Evolutionary conservation across 2,888 invertebrate species (phyloP).

Genomic region (Pseudolycoriella hygida): DNA sequence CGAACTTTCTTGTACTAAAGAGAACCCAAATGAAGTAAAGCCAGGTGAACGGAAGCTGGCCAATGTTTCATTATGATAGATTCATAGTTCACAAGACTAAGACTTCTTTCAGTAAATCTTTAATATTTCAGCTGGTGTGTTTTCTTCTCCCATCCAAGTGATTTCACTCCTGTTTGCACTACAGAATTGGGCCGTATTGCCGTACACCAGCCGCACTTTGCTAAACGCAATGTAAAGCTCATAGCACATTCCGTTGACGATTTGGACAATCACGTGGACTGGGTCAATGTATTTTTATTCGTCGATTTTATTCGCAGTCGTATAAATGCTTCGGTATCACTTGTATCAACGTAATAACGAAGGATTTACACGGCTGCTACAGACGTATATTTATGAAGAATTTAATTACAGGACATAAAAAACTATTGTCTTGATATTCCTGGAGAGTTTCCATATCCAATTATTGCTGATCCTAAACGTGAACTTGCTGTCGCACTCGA

Average conservation of each 20-base stretch:
- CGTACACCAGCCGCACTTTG: constrained; percentile 47
- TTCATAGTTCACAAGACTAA: not conserved
- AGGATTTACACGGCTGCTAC: too few relatives aligned
- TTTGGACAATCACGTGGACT: constrained; percentile 52
- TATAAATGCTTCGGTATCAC: not conserved
- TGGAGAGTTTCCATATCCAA: constrained; percentile 62
- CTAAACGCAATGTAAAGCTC: constrained; percentile 52
- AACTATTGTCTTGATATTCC: constrained; percentile 50
- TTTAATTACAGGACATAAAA: constrained; percentile 39
- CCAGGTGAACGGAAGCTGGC: too few relatives aligned
- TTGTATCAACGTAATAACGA: not conserved
- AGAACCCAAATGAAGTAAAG: too few relatives aligned
- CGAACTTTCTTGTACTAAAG: too few relatives aligned
- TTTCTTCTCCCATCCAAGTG: constrained; percentile 74
- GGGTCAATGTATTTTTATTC: constrained; percentile 43
- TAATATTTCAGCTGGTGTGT: constrained; percentile 69
- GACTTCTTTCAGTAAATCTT: too few relatives aligned
- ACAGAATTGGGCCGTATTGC: constrained; percentile 67
- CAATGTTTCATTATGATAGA: too few relatives aligned
- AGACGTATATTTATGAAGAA: constrained; percentile 1
- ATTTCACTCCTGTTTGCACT: constrained; percentile 82
- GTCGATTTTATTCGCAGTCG: too few relatives aligned
- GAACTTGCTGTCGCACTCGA: constrained; percentile 53
- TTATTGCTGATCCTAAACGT: constrained; percentile 59
- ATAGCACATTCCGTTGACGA: constrained; percentile 67